Base-by-base conservation (phyloP, 1,140 invertebrate species). In the Vanessa tameamea region DNA sequence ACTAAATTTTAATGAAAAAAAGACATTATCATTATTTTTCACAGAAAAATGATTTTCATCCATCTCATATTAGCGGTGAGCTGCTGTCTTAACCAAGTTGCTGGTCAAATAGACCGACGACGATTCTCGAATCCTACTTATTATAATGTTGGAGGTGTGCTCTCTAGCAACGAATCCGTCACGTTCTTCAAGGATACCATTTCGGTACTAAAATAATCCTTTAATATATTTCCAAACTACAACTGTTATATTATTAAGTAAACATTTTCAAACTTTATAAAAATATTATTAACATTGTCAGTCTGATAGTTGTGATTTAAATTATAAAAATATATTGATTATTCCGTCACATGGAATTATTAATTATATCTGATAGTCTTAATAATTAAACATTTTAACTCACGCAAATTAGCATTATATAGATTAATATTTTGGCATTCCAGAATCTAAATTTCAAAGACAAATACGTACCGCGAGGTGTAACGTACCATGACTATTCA, bases 121-220 rank as follows among this genome's bases (percentile, higher is more conserved):
- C 76, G 87, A 0, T 87, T 85, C 67, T 87, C 88, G 26, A 97
- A 97, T 91, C 96, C 96, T 20, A 95, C 94, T 1, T 95, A 94
- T 78, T 98, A 96, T 88, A 97, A 97, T 84, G 97, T 98, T 69
- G 97, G 97, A n/a, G 97, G 97, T 26, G 97, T 98, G 13, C 94
- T 98, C n/a, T 97, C 96, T 64, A 96, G 95, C 88, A 95, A 95
- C 75, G 95, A 96, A 23, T 97, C 96, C 73, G 95, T 96, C 85
- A 91, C 89, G 15, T 95, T 96, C 87, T 98, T 98, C 87, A 95
- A 95, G 76, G 94, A 96, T 83, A 97, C 95, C 47, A 97, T 98
- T 81, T 95, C 95, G 80, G 97, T 97, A 94, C 95, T 95, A 94
- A 76, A 47, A 63, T 75, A 55, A n/a, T 20, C 4, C 14, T 51